phyloP scores from a whole-genome alignment of 2,797 vertebrate species.

The Xiphorhynchus erythropygius region DNA sequence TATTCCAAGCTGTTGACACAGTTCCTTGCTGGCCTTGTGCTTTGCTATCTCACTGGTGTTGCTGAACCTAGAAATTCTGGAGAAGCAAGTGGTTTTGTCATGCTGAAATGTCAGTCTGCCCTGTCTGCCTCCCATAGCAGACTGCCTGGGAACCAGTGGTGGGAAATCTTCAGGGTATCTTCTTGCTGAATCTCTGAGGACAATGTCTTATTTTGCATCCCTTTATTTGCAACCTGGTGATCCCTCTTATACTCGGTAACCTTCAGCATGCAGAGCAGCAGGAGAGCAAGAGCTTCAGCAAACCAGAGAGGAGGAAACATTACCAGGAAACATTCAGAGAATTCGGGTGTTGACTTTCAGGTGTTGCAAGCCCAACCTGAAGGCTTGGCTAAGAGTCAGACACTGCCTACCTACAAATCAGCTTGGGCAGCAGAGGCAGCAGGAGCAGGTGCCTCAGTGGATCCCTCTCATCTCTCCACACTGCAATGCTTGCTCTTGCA shows the following conservation, averaged over 20 bases:
- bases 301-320: neutral
- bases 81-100: neutral
- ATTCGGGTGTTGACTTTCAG: neutral
- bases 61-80: neutral
- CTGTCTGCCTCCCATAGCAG: neutral
- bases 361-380: neutral
- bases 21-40: neutral
- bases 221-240: neutral
- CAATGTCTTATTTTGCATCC: neutral
- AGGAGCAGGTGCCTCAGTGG: neutral
- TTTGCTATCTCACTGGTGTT: neutral
- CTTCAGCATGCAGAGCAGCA: neutral
- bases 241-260: neutral
- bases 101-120: neutral
- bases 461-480: fast-evolving
- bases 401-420: neutral
- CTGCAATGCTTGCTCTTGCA: neutral
- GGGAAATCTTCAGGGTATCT: neutral
- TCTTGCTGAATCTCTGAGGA: neutral
- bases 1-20: neutral
- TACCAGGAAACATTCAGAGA: neutral
- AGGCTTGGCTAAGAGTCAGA: neutral
- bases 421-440: neutral
- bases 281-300: neutral
- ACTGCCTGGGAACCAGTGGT: neutral